These are phyloP conservation scores for Talpa occidentalis DNA, from an alignment of 2,113 vertebrate species.

Conservation along the genomic window DNA sequence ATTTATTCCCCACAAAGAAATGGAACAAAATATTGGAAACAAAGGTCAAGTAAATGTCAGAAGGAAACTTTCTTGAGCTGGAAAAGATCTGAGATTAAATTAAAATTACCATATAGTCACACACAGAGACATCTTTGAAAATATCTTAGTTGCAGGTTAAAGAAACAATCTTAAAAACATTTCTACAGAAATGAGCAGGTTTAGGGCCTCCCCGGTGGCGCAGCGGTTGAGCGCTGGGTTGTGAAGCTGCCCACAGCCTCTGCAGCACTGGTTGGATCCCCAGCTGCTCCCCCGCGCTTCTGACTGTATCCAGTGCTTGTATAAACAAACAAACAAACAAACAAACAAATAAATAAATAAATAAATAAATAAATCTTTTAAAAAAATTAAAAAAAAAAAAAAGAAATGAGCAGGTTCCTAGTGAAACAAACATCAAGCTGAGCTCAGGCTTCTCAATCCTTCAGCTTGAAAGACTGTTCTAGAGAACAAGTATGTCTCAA, in stretches of 20 bases:
- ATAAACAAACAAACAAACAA: too few relatives aligned
- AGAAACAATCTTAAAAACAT: neutral
- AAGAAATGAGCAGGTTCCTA: slow-evolving; percentile 16
- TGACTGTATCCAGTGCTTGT: too few relatives aligned
- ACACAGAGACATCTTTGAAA: neutral
- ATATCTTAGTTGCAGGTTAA: neutral
- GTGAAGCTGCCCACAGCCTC: too few relatives aligned
- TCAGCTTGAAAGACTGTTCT: neutral
- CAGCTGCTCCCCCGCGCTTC: too few relatives aligned
- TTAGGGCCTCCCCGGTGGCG: too few relatives aligned
- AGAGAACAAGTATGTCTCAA: neutral
- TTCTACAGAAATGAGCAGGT: neutral
- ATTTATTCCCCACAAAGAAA: neutral
- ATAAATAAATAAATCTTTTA: too few relatives aligned
- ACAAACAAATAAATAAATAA: too few relatives aligned
- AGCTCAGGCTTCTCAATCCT: neutral
- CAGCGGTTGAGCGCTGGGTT: too few relatives aligned
- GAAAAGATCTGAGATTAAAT: slow-evolving; percentile 21
- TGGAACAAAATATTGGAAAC: neutral
- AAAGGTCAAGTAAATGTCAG: neutral
- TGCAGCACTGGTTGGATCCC: too few relatives aligned
- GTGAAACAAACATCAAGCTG: neutral
- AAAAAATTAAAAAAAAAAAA: too few relatives aligned
- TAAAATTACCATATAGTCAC: neutral
- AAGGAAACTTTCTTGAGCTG: neutral